Base-by-base conservation (phyloP, 2,888 invertebrate genomes). In the Phyllotreta striolata region DNA sequence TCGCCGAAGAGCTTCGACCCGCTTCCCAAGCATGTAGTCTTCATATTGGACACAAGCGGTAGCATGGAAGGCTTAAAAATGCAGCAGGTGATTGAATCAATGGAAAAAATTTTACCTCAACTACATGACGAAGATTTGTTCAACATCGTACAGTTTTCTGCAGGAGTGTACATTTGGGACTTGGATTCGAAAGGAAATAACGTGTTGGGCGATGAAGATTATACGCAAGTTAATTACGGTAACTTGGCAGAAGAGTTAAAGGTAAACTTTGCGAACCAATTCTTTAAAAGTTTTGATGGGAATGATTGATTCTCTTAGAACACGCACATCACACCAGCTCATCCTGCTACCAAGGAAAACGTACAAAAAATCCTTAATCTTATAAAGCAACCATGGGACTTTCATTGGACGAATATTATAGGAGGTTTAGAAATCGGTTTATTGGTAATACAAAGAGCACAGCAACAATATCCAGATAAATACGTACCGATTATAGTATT, bases 1-100 rank as follows among this genome's bases (percentile, higher is more conserved):
- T 86, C 89, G 6, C 90, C 90, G 0, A 80, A 1, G 82, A 85
- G 10, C 77, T 38, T 88, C 65, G 80, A 83, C 10, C 84, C 87
- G 1, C 79, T 89, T 43, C 83, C 81, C 62, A 90, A 90, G 75
- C 86, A 89, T 73, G 87, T 88, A 5, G 84, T 91, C 3, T 91
- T 91, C 76, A 88, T 91, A 5, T 80, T 91, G 73, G 91, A 91
- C 77, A 86, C 88, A 0, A 89, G 89, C 24, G 89, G 89, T 6
- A 90, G 90, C 52, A 91, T 91, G 91, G 79, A 81, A 69, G 90
- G 87, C 37, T 81, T 83, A 55, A 90, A 89, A 81, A 84, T 90
- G 41, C 79, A 81, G 12, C 89, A 90, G 77, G 80, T 89, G 9
- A 84, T 85, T 43, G 84, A 85, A 46, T 89, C 90, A 43, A 89